Conservation (phyloP, 2,888 invertebrate species). For the Operophtera brumata region DNA sequence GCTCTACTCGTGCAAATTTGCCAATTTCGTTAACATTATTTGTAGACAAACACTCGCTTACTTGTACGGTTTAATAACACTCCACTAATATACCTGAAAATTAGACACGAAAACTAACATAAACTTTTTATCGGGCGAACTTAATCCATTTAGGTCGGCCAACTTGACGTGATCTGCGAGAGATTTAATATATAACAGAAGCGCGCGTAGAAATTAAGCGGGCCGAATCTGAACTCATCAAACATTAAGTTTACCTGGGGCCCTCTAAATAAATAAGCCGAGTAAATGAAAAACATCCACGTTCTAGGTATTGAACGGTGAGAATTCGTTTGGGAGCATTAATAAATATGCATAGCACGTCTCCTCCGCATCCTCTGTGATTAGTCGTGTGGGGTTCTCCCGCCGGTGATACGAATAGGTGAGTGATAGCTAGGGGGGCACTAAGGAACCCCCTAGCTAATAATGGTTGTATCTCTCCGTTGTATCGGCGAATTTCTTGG, state of each 20-base stretch:
- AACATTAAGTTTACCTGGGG: conserved; percentile 73
- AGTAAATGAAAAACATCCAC: conserved; percentile 77
- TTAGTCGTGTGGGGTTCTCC: conserved; percentile 69
- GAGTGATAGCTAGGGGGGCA: conserved; percentile 76
- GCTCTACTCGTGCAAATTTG: conserved; percentile 49
- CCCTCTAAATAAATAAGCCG: conserved; percentile 72
- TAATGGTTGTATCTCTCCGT: conserved; percentile 71
- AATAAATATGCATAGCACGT: conserved; percentile 81
- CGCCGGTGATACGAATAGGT: conserved; percentile 73
- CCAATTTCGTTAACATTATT: conserved; percentile 54
- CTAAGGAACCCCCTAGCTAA: conserved; percentile 74
- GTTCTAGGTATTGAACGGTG: conserved; percentile 65
- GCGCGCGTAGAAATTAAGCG: conserved; percentile 66
- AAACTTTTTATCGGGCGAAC: conserved; percentile 43
- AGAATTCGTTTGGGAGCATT: conserved; percentile 71
- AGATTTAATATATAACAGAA: conserved; percentile 48
- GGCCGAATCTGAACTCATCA: conserved; percentile 72
- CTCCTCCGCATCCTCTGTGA: conserved; percentile 78
- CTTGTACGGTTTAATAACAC: conserved; percentile 32
- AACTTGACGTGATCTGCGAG: conserved; percentile 58
- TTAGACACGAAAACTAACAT: conserved; percentile 31
- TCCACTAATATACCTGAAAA: conserved; percentile 23
- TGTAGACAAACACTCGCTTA: conserved; percentile 43
- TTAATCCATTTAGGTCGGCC: conserved; percentile 53
- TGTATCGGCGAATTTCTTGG: conserved; percentile 75